Evolutionary conservation across 2,888 invertebrate genomes (phyloP).

Genomic region (Halictus quadricinctus): DNA sequence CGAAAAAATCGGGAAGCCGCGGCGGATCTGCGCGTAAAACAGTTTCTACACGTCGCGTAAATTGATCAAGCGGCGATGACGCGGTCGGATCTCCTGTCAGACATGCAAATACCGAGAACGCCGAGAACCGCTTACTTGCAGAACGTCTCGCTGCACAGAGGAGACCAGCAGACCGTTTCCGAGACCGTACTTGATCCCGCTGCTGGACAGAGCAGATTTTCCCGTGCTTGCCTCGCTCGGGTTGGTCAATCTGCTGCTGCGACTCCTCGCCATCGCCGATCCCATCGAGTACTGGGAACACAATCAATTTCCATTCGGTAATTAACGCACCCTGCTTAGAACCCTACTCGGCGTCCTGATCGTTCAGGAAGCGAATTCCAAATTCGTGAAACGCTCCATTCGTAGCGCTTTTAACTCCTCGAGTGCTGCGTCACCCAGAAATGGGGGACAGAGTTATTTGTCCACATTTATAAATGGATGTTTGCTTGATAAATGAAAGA

Average conservation of each 20-base stretch:
- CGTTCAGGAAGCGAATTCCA: not conserved
- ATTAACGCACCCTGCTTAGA: not conserved
- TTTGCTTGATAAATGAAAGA: too few species aligned
- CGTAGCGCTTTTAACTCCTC: too few species aligned
- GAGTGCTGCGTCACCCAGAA: too few species aligned
- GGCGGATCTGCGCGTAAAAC: constrained; percentile 35
- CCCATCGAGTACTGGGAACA: constrained; percentile 40
- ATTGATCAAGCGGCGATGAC: constrained; percentile 28
- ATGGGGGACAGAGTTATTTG: too few species aligned
- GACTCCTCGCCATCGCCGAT: constrained; percentile 58
- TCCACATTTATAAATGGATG: too few species aligned
- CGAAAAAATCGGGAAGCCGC: constrained; percentile 24
- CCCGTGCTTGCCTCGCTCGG: constrained; percentile 31
- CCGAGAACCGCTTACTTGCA: constrained; percentile 71
- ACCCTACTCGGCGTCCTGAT: not conserved
- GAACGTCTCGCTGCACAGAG: constrained; percentile 67
- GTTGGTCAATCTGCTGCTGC: constrained; percentile 45
- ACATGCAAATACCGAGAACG: not conserved
- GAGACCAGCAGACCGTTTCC: constrained; percentile 58
- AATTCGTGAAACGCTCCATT: too few species aligned
- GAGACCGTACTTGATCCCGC: constrained; percentile 37
- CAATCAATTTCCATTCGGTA: not conserved
- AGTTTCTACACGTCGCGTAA: constrained; percentile 33
- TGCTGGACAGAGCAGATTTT: constrained; percentile 49
- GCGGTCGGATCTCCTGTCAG: not conserved